Conservation (phyloP, 2,888 invertebrate genomes). For the Drosophila maculinotata region DNA sequence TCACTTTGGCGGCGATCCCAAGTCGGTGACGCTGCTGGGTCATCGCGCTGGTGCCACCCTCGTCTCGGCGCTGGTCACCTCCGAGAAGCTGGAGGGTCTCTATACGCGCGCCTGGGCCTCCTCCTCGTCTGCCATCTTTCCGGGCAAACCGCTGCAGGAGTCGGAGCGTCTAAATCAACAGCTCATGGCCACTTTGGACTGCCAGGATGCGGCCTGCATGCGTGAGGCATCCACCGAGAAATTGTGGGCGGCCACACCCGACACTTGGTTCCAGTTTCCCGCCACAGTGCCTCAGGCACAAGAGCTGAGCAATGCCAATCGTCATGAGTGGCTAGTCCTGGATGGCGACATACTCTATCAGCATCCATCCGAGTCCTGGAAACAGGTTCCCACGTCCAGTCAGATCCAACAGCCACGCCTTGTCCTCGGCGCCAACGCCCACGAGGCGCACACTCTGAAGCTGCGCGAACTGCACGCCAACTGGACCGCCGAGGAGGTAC, state of each 20-base stretch:
- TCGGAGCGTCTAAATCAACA: conserved; percentile 88
- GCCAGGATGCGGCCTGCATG: conserved; percentile 87
- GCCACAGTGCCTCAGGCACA: conserved; percentile 86
- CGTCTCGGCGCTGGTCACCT: conserved; percentile 90
- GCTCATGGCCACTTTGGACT: conserved; percentile 87
- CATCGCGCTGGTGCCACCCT: conserved; percentile 94
- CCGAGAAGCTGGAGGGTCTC: conserved; percentile 87
- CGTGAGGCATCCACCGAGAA: conserved; percentile 86
- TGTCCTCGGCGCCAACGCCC: conserved; percentile 91
- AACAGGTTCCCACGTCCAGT: conserved; percentile 84
- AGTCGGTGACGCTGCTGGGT: conserved; percentile 92
- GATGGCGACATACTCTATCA: conserved; percentile 90
- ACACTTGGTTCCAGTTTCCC: conserved; percentile 89
- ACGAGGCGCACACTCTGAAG: conserved; percentile 89
- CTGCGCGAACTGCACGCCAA: conserved; percentile 87
- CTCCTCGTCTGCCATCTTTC: conserved; percentile 91
- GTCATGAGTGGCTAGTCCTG: conserved; percentile 91
- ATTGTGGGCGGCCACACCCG: conserved; percentile 89
- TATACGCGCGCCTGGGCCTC: conserved; percentile 93
- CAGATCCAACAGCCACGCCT: conserved; percentile 84
- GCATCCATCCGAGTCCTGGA: conserved; percentile 89
- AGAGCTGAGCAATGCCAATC: conserved; percentile 86
- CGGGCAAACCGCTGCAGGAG: conserved; percentile 87
- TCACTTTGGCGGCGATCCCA: conserved; percentile 93
- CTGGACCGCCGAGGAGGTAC: conserved; percentile 89